phyloP scores from a whole-genome alignment of 92 coral and sea anemone species.

The Phenganax stokvisi region DNA sequence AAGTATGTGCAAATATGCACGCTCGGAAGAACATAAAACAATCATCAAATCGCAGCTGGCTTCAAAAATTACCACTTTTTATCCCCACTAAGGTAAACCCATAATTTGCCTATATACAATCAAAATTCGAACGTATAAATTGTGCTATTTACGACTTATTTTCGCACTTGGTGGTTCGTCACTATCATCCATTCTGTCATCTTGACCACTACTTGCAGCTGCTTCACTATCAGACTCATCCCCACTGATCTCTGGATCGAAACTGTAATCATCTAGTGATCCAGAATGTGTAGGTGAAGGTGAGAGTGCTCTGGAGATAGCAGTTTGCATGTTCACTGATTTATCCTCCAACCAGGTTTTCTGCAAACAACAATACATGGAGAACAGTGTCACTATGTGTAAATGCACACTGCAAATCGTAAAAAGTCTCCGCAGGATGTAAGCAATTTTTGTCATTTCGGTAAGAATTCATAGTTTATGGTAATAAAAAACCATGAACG shows the following conservation, averaged over 20 bases:
- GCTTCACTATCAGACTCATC: slow-evolving; percentile 57
- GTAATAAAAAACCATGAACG: too few species aligned
- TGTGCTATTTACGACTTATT: not conserved
- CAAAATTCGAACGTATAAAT: not conserved
- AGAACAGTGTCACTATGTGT: not conserved
- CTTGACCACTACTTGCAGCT: not conserved
- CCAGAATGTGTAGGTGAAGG: slow-evolving; percentile 50
- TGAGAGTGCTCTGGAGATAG: slow-evolving; percentile 46
- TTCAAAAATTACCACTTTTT: not conserved
- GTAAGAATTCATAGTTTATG: too few species aligned
- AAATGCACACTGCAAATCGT: not conserved
- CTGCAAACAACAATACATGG: not conserved
- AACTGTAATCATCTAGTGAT: slow-evolving; percentile 58
- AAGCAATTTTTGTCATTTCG: too few species aligned
- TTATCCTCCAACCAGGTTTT: slow-evolving; percentile 52
- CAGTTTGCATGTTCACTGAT: slow-evolving; percentile 47
- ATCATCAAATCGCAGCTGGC: too few species aligned
- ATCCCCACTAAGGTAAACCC: not conserved
- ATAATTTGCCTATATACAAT: not conserved
- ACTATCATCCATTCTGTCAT: not conserved
- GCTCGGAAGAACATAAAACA: too few species aligned
- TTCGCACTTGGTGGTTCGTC: not conserved
- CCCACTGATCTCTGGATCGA: slow-evolving; percentile 77
- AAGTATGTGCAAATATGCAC: too few species aligned
- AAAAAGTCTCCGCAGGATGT: too few species aligned